A percentile compares a stretch with the other conserved stretches of the same genome.
Evolutionary conservation across 2,797 vertebrate species (phyloP).

Genomic region (Echiichthys vipera): DNA sequence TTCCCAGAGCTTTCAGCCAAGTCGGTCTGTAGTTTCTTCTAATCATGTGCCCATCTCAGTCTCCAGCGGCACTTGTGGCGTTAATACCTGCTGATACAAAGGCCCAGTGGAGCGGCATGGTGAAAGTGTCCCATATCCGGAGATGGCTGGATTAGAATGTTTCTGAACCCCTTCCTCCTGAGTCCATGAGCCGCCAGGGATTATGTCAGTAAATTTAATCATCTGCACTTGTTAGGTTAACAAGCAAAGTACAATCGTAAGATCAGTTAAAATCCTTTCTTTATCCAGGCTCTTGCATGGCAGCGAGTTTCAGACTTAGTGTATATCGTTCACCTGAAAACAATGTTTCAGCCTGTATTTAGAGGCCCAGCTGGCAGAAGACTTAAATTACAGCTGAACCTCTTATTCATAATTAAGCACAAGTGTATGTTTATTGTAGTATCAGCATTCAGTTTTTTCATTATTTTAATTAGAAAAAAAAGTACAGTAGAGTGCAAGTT

Average conservation of each 20-base stretch:
- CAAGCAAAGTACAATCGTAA: slow-evolving; percentile 78
- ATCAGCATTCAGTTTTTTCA: background rate
- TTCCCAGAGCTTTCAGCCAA: slow-evolving; percentile 42
- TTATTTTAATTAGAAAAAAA: background rate
- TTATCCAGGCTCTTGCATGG: slow-evolving; percentile 42
- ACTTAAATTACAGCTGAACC: background rate
- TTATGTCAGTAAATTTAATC: slow-evolving; percentile 84
- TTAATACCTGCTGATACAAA: slow-evolving; percentile 85
- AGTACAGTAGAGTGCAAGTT: background rate
- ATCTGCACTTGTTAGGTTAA: slow-evolving; percentile 85
- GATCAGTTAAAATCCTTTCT: slow-evolving; percentile 49
- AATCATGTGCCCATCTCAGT: slow-evolving; percentile 70
- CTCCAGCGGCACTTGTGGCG: slow-evolving; percentile 74
- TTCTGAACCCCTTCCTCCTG: slow-evolving; percentile 81
- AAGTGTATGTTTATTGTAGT: background rate
- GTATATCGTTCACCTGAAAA: background rate
- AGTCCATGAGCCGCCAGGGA: slow-evolving; percentile 76
- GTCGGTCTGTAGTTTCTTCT: slow-evolving; percentile 36
- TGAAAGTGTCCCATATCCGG: slow-evolving; percentile 78
- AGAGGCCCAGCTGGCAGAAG: background rate
- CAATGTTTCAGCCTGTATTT: background rate
- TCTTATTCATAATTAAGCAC: background rate
- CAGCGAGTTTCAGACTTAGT: slow-evolving; percentile 7
- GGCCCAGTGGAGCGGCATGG: slow-evolving; percentile 70
- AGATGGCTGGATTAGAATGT: slow-evolving; percentile 81